These are phyloP conservation scores for Scaptomyza hsui DNA, from an alignment of 1,140 invertebrate species.

Conservation along the genomic window DNA sequence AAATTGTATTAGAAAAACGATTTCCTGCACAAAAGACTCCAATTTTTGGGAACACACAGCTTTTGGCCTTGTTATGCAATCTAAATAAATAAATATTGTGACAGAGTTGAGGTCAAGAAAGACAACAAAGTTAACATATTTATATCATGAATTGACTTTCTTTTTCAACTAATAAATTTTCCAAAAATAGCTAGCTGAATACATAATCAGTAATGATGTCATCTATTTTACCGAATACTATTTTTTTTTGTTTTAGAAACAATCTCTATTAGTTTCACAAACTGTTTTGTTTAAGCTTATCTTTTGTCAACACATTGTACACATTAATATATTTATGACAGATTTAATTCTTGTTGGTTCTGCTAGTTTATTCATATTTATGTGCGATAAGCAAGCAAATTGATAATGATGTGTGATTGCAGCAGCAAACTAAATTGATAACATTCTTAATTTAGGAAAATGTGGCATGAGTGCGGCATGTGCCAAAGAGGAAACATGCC, in stretches of 20 bases:
- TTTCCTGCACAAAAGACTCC: conserved; percentile 52
- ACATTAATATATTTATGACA: not conserved
- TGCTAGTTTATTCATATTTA: conserved; percentile 16
- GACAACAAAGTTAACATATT: no score
- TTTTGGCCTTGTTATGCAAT: conserved; percentile 36
- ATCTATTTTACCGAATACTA: not conserved
- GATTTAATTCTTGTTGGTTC: conserved; percentile 12
- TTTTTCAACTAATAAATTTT: no score
- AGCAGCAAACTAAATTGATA: conserved; percentile 26
- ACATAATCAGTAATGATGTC: not conserved
- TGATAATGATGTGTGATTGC: conserved; percentile 46
- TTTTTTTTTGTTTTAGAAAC: not conserved
- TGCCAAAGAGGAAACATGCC: not conserved
- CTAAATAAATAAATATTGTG: conserved; percentile 41
- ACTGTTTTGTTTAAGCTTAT: not conserved
- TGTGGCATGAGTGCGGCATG: not conserved
- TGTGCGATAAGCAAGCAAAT: conserved; percentile 33
- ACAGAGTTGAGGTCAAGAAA: not conserved
- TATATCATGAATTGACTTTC: no score
- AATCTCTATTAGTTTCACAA: not conserved
- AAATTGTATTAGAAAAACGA: conserved; percentile 52
- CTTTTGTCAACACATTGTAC: not conserved
- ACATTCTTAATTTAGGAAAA: conserved; percentile 23
- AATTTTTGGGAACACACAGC: conserved; percentile 31
- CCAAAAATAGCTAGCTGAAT: not conserved